Base-by-base conservation (phyloP, 2,888 invertebrate genomes). In the Watsonalla binaria region DNA sequence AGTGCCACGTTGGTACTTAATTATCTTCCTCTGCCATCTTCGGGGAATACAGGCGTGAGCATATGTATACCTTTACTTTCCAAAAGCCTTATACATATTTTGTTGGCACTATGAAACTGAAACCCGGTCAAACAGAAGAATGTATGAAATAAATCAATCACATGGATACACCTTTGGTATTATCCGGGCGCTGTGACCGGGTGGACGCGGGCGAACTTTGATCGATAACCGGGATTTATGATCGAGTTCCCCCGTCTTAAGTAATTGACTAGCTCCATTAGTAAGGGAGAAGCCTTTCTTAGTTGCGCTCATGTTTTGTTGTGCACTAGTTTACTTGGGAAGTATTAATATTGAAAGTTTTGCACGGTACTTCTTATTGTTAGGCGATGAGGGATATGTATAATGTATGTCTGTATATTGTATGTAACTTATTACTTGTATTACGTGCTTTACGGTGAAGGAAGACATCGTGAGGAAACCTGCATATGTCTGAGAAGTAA, bases 221-320 rank as follows among this genome's bases (percentile, higher is more conserved):
- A 89, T 89, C 85, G 88, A 90, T 88, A 79, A 80, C 70, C 61
- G 76, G 80, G 84, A 85, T 86, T 85, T 87, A 88, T 87, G 88
- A 86, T 85, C 80, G 82, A 82, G 83, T 80, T 79, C 74, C 78
- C 78, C 76, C 81, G 80, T 82, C 86, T 87, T 86, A 90, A 88
- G 89, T 90, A 89, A 90, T 90, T 90, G 89, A 86, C 86, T 81
- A 78, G 76, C 74, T 83, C 88, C 85, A 90, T 90, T 88, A 89
- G 83, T 74, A 66, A 57, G 70, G 69, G 70, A 65, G 67, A 68
- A 66, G 70, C 65, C 57, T 68, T 63, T 62, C 61, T 54, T 62
- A 62, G 72, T 64, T 65, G 62, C 61, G 60, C 57, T 46, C 55
- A 53, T 70, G 68, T 72, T 73, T 66, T 58, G 63, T 65, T 63